Percentiles rank a stretch among this genome's conserved stretches.
phyloP scores from a whole-genome alignment of 2,113 vertebrate species.

The Bambusicola thoracicus region DNA sequence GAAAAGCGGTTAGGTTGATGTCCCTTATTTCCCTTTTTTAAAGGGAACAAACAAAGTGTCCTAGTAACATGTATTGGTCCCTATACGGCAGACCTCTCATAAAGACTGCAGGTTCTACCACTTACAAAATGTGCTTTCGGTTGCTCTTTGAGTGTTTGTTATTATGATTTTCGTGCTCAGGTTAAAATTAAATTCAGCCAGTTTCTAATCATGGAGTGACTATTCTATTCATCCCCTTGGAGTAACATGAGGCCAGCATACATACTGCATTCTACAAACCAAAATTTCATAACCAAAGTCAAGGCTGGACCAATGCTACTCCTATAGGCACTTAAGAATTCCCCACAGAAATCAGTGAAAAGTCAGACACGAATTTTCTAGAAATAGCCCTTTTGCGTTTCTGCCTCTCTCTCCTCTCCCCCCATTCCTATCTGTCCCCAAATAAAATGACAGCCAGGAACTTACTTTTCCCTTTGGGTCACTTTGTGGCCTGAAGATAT shows the following conservation, averaged over 20 bases:
- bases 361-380: neutral
- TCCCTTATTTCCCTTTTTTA: fast-evolving
- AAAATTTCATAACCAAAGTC: neutral
- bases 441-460: neutral
- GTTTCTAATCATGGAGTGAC: neutral
- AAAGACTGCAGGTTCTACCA: neutral
- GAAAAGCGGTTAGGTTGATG: neutral
- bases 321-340: neutral
- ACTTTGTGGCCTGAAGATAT: slow-evolving; percentile 88
- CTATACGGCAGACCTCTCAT: neutral
- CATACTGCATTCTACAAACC: neutral
- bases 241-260: neutral
- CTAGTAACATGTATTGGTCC: neutral
- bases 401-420: neutral
- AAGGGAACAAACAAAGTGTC: neutral
- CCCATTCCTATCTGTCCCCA: fast-evolving
- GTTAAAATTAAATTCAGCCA: neutral
- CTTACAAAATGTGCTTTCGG: neutral
- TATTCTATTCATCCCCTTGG: neutral
- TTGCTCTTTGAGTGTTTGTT: neutral
- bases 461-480: slow-evolving; percentile 79
- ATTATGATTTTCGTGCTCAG: neutral
- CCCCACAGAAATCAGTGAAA: neutral
- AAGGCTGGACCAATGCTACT: neutral
- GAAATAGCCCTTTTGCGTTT: neutral